phyloP scores from a whole-genome alignment of 1,140 invertebrate genomes.

The Matsumurasca onukii region DNA sequence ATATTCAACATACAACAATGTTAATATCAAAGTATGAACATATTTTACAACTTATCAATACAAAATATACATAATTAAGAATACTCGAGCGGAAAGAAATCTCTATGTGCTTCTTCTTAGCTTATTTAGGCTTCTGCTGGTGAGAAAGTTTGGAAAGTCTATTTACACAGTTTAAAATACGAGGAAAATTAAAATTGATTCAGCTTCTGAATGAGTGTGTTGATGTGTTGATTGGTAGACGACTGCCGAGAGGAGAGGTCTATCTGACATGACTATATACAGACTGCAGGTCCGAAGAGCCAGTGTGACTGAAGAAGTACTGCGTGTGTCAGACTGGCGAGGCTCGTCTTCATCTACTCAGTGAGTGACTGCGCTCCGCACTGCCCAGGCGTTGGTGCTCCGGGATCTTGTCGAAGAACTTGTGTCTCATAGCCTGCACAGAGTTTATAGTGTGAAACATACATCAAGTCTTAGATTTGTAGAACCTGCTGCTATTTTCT shows the following conservation, averaged over 20 bases:
- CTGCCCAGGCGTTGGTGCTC: constrained; percentile 64
- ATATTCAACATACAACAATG: constrained; percentile 20
- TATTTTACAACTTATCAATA: constrained; percentile 23
- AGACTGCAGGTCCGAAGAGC: constrained; percentile 21
- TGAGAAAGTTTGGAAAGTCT: background rate
- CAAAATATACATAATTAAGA: constrained; percentile 21
- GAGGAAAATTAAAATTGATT: background rate
- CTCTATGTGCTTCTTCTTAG: background rate
- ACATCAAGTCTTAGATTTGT: no score
- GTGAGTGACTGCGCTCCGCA: constrained; percentile 61
- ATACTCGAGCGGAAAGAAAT: no score
- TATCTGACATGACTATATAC: no score
- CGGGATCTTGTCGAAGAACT: constrained; percentile 88
- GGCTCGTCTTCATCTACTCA: constrained; percentile 55
- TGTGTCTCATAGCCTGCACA: constrained; percentile 86
- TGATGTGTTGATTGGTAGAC: background rate
- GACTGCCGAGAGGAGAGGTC: background rate
- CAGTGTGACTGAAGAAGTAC: no score
- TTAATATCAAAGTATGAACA: constrained; percentile 28
- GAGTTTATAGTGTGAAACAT: no score
- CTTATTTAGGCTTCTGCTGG: background rate
- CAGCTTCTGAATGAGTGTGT: background rate
- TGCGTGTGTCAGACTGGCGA: constrained; percentile 31
- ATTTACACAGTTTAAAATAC: background rate
- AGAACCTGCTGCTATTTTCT: no score